Evolutionary conservation across 2,797 vertebrate genomes (phyloP).

Genomic region (Phalloptychus januarius): DNA sequence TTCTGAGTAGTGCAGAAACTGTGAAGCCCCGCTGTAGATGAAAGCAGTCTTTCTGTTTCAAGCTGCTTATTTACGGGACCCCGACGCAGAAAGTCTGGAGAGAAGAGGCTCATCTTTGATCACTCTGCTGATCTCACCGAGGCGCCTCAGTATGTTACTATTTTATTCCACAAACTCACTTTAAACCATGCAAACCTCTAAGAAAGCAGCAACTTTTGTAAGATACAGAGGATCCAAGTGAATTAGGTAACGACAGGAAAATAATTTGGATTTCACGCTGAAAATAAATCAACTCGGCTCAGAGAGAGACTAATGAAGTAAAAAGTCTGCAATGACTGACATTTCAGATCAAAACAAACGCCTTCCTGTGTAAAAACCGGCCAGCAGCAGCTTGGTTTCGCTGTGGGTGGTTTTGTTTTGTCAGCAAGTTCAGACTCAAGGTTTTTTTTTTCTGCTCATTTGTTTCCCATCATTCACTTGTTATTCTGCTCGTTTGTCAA

Average conservation of each 20-base stretch:
- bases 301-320: constrained; percentile 71
- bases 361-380: constrained; percentile 56
- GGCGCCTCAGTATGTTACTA: not conserved
- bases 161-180: constrained; percentile 1
- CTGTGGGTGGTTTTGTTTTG: constrained; percentile 37
- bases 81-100: not conserved
- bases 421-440: constrained; percentile 25
- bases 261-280: not conserved
- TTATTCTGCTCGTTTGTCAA: constrained; percentile 37
- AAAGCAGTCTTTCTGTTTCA: not conserved
- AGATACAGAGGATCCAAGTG: constrained; percentile 2
- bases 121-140: not conserved
- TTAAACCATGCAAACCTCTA: not conserved
- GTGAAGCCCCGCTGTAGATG: constrained; percentile 8
- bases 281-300: constrained; percentile 6
- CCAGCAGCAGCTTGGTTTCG: constrained; percentile 46
- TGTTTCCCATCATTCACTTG: constrained; percentile 38
- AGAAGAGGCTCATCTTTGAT: constrained; percentile 12
- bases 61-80: constrained; percentile 12
- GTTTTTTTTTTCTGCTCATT: constrained; percentile 34
- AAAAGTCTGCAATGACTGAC: constrained; percentile 63
- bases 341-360: constrained; percentile 48
- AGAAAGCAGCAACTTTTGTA: not conserved
- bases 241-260: constrained; percentile 13
- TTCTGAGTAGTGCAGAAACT: not conserved